phyloP scores from a whole-genome alignment of 2,113 vertebrate genomes.

The Stegostoma tigrinum region DNA sequence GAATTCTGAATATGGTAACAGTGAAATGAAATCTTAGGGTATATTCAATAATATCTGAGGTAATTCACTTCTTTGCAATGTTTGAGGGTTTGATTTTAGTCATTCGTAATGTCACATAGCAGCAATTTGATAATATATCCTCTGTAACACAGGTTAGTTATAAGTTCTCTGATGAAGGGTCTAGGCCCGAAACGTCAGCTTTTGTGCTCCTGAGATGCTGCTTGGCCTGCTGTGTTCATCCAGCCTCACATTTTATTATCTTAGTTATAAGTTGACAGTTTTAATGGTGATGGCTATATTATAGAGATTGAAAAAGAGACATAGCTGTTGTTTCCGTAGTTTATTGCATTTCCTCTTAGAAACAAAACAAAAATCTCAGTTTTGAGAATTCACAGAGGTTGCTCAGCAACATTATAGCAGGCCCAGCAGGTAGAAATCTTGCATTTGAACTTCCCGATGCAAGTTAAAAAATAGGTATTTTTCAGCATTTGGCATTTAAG shows the following conservation, averaged over 20 bases:
- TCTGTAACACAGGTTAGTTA: slow-evolving; percentile 60
- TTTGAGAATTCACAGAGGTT: slow-evolving; percentile 1
- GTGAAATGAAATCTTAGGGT: neutral
- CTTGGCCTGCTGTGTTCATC: too few species aligned
- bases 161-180: too few species aligned
- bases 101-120: slow-evolving; percentile 43
- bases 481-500: neutral
- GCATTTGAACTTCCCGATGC: neutral
- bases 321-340: slow-evolving; percentile 21
- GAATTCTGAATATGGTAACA: neutral
- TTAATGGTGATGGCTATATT: slow-evolving; percentile 72
- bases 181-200: too few species aligned
- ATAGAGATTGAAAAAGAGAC: slow-evolving; percentile 55
- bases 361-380: slow-evolving; percentile 19
- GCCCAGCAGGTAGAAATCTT: neutral
- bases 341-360: neutral
- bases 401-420: neutral
- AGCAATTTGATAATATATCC: slow-evolving; percentile 56
- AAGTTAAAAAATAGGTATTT: neutral
- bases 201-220: too few species aligned
- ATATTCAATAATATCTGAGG: neutral
- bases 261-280: slow-evolving; percentile 61
- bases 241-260: too few species aligned
- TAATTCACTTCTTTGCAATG: neutral
- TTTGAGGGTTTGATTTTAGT: slow-evolving; percentile 24